Percentiles rank a stretch among this genome's conserved stretches.
These are phyloP conservation scores for Macrocentrus cingulum DNA, from an alignment of 1,140 invertebrate genomes.

Conservation along the genomic window DNA sequence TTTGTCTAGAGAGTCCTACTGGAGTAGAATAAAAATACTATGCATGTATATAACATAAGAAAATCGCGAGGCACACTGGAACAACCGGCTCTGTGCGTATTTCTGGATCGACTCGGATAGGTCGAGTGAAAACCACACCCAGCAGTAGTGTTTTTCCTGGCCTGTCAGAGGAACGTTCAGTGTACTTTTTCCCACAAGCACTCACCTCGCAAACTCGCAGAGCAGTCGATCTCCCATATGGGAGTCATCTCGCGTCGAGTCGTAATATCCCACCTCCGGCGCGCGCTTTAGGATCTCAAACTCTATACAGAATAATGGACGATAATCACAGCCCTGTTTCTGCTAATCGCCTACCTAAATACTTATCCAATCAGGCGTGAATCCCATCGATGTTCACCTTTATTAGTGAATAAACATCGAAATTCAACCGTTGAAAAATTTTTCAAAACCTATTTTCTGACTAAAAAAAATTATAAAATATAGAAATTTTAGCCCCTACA, in stretches of 20 bases:
- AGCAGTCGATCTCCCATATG: neutral
- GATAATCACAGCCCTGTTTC: slow-evolving; percentile 10
- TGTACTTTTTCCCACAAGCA: slow-evolving; percentile 23
- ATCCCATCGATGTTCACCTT: slow-evolving; percentile 5
- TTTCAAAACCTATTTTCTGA: too few species aligned
- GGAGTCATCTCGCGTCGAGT: slow-evolving; percentile 5
- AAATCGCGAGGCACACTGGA: neutral
- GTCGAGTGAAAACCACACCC: slow-evolving; percentile 25
- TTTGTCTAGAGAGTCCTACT: too few species aligned
- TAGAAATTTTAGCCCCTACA: too few species aligned
- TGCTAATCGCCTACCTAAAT: slow-evolving; percentile 13
- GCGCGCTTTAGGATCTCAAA: slow-evolving; percentile 7
- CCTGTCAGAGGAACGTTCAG: slow-evolving; percentile 10
- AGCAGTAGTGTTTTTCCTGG: slow-evolving; percentile 23
- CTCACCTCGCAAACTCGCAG: neutral
- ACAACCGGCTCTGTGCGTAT: slow-evolving; percentile 1
- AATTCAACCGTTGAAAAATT: too few species aligned
- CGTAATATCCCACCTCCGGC: slow-evolving; percentile 1
- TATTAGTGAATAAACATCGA: too few species aligned
- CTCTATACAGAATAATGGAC: slow-evolving; percentile 15
- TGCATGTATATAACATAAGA: neutral
- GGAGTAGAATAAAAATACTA: too few species aligned
- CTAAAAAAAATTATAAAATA: too few species aligned
- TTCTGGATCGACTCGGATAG: slow-evolving; percentile 7
- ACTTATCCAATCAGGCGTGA: slow-evolving; percentile 2